These are phyloP conservation scores for Australoheros facetus DNA, from an alignment of 2,797 vertebrate genomes.

Conservation along the genomic window DNA sequence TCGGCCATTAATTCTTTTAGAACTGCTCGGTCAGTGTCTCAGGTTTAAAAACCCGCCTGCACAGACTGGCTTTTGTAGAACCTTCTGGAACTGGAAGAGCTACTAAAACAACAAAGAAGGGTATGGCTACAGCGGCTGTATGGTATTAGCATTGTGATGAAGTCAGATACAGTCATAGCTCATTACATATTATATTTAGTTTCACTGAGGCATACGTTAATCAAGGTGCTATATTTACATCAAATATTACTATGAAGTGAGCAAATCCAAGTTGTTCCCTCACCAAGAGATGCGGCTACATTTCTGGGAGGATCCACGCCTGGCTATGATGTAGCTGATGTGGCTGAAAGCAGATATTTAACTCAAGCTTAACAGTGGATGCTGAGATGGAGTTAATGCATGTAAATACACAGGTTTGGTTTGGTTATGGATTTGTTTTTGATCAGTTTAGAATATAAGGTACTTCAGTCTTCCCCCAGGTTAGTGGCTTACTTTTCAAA, in stretches of 20 bases:
- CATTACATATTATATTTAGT: not conserved
- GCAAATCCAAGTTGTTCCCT: not conserved
- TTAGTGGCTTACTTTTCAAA: not conserved
- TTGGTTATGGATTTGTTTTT: no score
- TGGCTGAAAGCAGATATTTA: no score
- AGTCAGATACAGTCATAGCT: no score
- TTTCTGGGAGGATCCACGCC: fast-evolving
- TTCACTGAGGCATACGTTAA: fast-evolving
- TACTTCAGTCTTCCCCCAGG: not conserved
- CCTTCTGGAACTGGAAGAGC: not conserved
- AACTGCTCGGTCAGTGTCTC: not conserved
- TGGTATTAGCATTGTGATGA: no score
- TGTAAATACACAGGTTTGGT: not conserved
- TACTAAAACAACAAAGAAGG: not conserved
- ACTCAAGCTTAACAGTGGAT: not conserved
- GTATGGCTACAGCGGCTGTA: no score
- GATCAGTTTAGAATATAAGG: no score
- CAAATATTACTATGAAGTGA: not conserved
- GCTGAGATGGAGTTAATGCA: not conserved
- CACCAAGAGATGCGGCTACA: not conserved
- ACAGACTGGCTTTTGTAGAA: no score
- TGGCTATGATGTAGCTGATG: no score
- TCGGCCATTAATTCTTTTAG: not conserved
- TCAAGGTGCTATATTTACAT: not conserved
- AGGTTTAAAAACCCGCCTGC: not conserved